Evolutionary conservation across 2,888 invertebrate genomes (phyloP).

Genomic region (Zonitis immaculata): DNA sequence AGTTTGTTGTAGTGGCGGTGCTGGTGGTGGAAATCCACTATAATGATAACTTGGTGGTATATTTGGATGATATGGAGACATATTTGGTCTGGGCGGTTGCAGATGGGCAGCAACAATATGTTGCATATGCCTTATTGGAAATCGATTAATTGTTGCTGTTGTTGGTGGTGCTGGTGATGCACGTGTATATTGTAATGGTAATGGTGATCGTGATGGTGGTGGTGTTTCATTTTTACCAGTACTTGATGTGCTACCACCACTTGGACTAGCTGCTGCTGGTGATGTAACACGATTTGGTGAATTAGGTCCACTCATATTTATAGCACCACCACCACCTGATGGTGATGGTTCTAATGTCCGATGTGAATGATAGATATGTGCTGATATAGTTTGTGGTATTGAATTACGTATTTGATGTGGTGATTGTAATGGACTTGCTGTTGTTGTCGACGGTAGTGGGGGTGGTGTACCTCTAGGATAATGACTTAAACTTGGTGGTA

Average conservation of each 20-base stretch:
- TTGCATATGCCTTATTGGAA: constrained; percentile 38
- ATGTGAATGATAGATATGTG: constrained; percentile 49
- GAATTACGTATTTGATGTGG: constrained; percentile 23
- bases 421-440: no score
- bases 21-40: constrained; percentile 47
- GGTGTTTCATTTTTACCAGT: constrained; percentile 38
- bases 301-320: constrained; percentile 44
- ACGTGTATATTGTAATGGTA: constrained; percentile 5
- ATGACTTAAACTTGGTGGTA: constrained; percentile 34
- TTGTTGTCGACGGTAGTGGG: constrained; percentile 16
- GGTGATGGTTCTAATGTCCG: constrained; percentile 54
- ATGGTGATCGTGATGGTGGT: constrained; percentile 22
- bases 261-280: constrained; percentile 46
- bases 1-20: constrained; percentile 30
- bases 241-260: constrained; percentile 2
- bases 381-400: constrained; percentile 28
- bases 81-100: constrained; percentile 39
- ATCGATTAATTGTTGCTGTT: constrained; percentile 10
- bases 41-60: constrained; percentile 49
- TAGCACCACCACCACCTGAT: constrained; percentile 53
- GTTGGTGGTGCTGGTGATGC: constrained; percentile 11
- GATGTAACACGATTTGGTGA: constrained; percentile 40
- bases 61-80: constrained; percentile 31
- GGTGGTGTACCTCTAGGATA: constrained; percentile 28
- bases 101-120: constrained; percentile 26